Conservation (phyloP, 2,888 invertebrate genomes). For the Aproaerema taeniolella region DNA sequence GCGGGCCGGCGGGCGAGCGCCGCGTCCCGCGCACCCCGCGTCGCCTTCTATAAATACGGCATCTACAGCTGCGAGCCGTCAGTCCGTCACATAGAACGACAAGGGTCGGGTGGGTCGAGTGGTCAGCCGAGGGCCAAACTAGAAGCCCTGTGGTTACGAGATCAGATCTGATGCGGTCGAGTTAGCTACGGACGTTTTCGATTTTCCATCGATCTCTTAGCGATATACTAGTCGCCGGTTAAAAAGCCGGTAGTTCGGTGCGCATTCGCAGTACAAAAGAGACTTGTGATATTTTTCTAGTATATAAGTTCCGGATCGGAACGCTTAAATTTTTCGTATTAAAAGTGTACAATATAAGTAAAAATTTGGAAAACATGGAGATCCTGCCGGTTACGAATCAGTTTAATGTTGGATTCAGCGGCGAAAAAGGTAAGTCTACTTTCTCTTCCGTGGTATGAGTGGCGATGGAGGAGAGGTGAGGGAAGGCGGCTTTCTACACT, state of each 20-base stretch:
- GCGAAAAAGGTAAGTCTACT: slow-evolving; percentile 83
- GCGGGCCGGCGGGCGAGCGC: slow-evolving; percentile 42
- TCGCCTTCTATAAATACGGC: slow-evolving; percentile 67
- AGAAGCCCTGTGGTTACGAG: slow-evolving; percentile 74
- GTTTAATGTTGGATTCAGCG: slow-evolving; percentile 86
- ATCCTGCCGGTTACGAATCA: slow-evolving; percentile 87
- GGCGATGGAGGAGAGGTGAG: no score
- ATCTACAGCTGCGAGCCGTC: slow-evolving; percentile 53
- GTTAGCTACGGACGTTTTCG: slow-evolving; percentile 56
- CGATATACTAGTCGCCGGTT: slow-evolving; percentile 62
- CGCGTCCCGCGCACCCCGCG: slow-evolving; percentile 46
- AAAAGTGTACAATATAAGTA: slow-evolving; percentile 77
- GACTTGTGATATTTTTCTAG: slow-evolving; percentile 77
- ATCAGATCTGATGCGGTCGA: slow-evolving; percentile 75
- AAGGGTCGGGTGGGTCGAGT: slow-evolving; percentile 69
- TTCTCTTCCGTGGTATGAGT: slow-evolving; percentile 48
- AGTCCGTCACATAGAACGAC: slow-evolving; percentile 72
- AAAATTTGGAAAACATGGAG: slow-evolving; percentile 84
- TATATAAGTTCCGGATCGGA: slow-evolving; percentile 63
- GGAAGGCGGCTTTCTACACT: slow-evolving; percentile 67
- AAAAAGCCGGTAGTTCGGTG: slow-evolving; percentile 58
- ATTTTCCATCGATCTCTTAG: slow-evolving; percentile 68
- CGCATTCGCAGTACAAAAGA: slow-evolving; percentile 74
- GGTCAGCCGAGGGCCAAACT: slow-evolving; percentile 65
- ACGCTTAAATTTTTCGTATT: slow-evolving; percentile 58